Evolutionary conservation across 2,113 vertebrate species (phyloP), one percentile per base, ranked within the genome.

Genomic region (Callithrix jacchus): DNA sequence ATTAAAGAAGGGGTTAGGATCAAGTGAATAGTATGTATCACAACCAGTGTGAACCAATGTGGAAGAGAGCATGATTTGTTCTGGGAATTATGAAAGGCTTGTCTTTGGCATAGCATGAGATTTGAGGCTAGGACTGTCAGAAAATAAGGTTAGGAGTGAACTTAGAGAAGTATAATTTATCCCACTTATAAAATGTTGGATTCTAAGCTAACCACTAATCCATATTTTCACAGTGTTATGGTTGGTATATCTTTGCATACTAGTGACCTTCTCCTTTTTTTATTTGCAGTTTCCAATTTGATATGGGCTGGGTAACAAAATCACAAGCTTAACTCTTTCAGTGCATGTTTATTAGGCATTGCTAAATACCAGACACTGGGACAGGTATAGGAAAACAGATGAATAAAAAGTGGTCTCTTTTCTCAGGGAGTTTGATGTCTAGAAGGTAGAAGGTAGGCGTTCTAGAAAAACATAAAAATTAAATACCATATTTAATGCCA

Each of bases 331-430:
- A 89, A 80, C 21, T 85, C 45, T 80, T 70, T 87, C 12, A 81
- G 32, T 89, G 12, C 25, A 47, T 94, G 56, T 42, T 82, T 70
- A 82, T 30, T 93, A 74, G 35, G 27, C 87, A 70, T 93, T 54
- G 35, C 42, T 91, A 13, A 74, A 73, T 90, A 18, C 70, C 37
- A 84, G 47, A n/a, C 40, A 83, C 32, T 56, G 77, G 94, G 40
- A 70, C 73, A 79, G 74, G 2, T 92, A 52, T 23, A 74, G 64
- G n/a, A 92, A 82, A 85, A 92, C 8, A 79, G 40, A 85, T 70
- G 21, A 96, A n/a, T 96, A 88, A 95, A 66, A 95, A 71, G 45
- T 89, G 49, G 32, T 20, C 30, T 71, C 30, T 77, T 10, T 94
- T 79, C 54, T 91, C 13, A 79, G 56, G 21, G 37, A 92, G 56